phyloP scores from a whole-genome alignment of 2,797 vertebrate genomes.

The Sebastes jordani region DNA sequence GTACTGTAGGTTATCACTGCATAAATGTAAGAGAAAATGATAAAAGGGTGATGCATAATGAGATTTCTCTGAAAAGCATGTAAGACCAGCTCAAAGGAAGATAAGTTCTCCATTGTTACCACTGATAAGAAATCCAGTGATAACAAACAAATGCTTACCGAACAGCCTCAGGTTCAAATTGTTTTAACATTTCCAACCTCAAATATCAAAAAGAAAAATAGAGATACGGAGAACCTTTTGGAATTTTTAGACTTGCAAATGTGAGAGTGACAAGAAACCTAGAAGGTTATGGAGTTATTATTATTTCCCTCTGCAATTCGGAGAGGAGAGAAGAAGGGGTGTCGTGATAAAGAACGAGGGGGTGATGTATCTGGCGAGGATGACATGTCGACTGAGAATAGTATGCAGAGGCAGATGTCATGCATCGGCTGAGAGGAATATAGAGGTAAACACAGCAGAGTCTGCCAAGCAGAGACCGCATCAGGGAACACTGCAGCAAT shows the following conservation, averaged over 20 bases:
- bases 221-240: background rate
- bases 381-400: slow-evolving; percentile 28
- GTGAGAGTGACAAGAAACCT: background rate
- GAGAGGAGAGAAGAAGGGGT: background rate
- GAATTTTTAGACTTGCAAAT: background rate
- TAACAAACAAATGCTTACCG: background rate
- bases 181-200: background rate
- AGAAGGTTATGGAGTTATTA: background rate
- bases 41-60: slow-evolving; percentile 11
- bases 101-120: background rate
- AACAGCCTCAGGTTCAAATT: background rate
- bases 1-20: background rate
- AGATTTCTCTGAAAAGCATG: slow-evolving; percentile 27
- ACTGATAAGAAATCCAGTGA: background rate
- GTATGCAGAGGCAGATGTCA: slow-evolving; percentile 70
- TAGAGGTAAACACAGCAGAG: slow-evolving; percentile 28
- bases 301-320: background rate
- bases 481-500: background rate
- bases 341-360: slow-evolving; percentile 16
- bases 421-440: slow-evolving; percentile 37
- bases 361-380: slow-evolving; percentile 8
- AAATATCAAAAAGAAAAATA: background rate
- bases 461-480: background rate
- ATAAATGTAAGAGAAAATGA: background rate
- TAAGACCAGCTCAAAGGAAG: background rate